Evolutionary conservation across 2,797 vertebrate species (phyloP).

Genomic region (Lophius americanus): DNA sequence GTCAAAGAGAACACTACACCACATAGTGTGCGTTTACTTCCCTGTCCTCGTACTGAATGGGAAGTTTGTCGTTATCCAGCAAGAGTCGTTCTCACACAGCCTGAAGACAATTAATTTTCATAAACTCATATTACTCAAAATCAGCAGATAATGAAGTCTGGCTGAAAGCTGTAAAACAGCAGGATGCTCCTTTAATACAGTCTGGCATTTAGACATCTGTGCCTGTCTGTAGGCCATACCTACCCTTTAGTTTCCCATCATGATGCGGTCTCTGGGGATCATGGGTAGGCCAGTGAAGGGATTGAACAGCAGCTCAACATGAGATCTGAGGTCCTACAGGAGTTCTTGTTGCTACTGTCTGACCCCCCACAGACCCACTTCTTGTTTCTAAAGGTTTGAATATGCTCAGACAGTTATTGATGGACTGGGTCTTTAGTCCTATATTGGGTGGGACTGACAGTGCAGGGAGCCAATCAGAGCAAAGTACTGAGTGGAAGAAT

Average conservation of each 20-base stretch:
- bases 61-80: slow-evolving; percentile 1
- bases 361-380: not conserved
- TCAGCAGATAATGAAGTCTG: too few relatives aligned
- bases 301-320: not conserved
- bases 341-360: not conserved
- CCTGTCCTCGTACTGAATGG: too few relatives aligned
- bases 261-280: slow-evolving; percentile 16
- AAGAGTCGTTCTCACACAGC: not conserved
- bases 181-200: not conserved
- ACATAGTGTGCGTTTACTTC: too few relatives aligned
- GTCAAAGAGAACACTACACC: too few relatives aligned
- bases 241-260: slow-evolving; percentile 24
- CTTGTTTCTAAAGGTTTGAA: slow-evolving; percentile 6
- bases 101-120: too few relatives aligned
- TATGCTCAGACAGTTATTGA: not conserved
- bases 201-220: not conserved
- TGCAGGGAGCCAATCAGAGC: not conserved
- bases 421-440: too few relatives aligned
- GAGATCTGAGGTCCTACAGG: not conserved
- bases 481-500: not conserved
- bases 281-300: not conserved
- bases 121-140: too few relatives aligned
- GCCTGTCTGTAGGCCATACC: not conserved
- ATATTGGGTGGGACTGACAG: not conserved
- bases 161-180: not conserved